These are phyloP conservation scores for Lophius americanus DNA, from an alignment of 2,797 vertebrate genomes.

Conservation along the genomic window DNA sequence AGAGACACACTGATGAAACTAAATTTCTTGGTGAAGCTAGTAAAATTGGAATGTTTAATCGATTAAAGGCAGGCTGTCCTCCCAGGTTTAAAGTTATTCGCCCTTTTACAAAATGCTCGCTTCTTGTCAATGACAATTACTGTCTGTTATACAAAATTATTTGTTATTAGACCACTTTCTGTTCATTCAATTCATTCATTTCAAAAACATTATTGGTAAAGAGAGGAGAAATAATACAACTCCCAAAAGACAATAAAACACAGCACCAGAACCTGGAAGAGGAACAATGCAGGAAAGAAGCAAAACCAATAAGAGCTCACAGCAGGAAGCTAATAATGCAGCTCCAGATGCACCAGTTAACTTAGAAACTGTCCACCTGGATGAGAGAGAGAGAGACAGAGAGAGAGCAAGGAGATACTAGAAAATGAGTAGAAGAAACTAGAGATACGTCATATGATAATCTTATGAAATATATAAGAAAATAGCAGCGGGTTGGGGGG, in stretches of 20 bases:
- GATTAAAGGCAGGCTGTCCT: no score
- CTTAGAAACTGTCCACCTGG: constrained; percentile 99
- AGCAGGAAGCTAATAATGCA: constrained; percentile 99
- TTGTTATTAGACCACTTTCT: no score
- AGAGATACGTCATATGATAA: constrained; percentile 5
- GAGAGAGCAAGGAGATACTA: constrained; percentile 7
- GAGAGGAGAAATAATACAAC: neutral
- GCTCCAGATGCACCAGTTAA: constrained; percentile 99
- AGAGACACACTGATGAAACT: no score
- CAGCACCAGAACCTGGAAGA: constrained; percentile 59
- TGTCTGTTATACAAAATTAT: no score
- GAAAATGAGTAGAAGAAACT: constrained; percentile 7
- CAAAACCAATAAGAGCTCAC: constrained; percentile 96
- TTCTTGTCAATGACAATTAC: no score
- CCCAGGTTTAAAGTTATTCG: neutral
- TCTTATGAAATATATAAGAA: neutral
- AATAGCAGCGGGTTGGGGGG: neutral
- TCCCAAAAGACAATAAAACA: constrained; percentile 14
- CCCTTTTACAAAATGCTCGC: no score
- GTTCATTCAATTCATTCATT: no score
- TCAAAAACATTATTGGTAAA: neutral
- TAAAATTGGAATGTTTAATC: neutral
- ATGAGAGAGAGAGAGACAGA: constrained; percentile 61
- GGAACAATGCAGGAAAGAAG: constrained; percentile 75
- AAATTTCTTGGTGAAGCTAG: no score